Base-by-base conservation (phyloP, 2,113 vertebrate species). In the Dromiciops gliroides region DNA sequence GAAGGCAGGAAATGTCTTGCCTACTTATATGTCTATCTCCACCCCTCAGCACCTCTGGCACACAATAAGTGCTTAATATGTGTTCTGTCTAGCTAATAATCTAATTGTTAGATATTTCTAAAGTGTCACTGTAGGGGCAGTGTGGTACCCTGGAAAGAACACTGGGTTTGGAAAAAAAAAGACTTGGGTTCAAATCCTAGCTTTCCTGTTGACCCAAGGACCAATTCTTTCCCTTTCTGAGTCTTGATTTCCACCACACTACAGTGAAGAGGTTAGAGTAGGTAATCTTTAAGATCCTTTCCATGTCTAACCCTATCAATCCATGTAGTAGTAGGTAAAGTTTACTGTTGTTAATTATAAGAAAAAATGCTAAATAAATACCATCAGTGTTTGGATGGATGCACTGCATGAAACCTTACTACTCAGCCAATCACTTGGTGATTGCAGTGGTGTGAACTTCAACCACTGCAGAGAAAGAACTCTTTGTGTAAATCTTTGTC, bases 401-500 rank as follows among this genome's bases (percentile, higher is more conserved):
- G 6, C 16, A 44, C 16, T 44, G n/a, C 7, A 83, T 83, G 67
- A 83, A 83, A 44, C 19, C n/a, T 83, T 75, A 16, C 60, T 19
- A 83, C 6, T 0, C 37, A 83, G 67, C 7, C 67, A 83, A 44
- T 83, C 16, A 44, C 7, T 2, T 83, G 67, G 19, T 8, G 1
- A 6, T 83, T 83, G 44, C 19, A 31, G 19, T 44, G 19, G n/a
- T 10, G 3, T 10, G 50, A 49, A n/a, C 47, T 26, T 1, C 48
- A 31, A 49, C 90, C 90, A 51, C 2, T 50, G 60, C 22, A 92
- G 51, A 83, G n/a, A 83, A 44, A 83, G 75, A 56, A 51, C 3
- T 48, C 50, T 97, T 97, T 96, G 49, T 97, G 47, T 96, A n/a
- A n/a, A n/a, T 97, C 96, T 67, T 92, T n/a, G 2, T 95, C 89